Conservation (phyloP, 2,888 invertebrate genomes). For the Xanthia icteritia region DNA sequence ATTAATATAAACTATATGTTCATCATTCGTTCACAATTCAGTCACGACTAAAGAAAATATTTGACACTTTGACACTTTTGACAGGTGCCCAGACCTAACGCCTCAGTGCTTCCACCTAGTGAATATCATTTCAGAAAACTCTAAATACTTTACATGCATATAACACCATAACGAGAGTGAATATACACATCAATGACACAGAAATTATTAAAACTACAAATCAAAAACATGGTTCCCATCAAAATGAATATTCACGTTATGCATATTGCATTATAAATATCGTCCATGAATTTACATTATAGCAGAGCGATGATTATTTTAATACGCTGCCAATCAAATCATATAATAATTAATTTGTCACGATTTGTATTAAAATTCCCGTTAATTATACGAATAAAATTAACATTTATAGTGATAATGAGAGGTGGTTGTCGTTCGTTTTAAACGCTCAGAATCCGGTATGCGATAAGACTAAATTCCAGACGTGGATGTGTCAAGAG, state of each 20-base stretch:
- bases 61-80: no score
- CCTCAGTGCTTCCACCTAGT: no score
- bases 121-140: no score
- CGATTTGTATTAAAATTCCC: slow-evolving; percentile 68
- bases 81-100: no score
- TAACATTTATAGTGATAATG: slow-evolving; percentile 58
- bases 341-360: slow-evolving; percentile 76
- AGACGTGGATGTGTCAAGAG: neutral
- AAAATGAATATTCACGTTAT: slow-evolving; percentile 55
- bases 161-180: neutral
- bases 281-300: slow-evolving; percentile 53
- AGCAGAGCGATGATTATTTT: slow-evolving; percentile 52
- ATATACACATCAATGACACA: slow-evolving; percentile 31
- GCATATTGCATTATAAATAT: slow-evolving; percentile 55
- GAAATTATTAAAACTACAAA: slow-evolving; percentile 13
- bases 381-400: slow-evolving; percentile 63
- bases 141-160: no score
- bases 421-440: slow-evolving; percentile 45
- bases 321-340: slow-evolving; percentile 70
- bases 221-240: slow-evolving; percentile 24
- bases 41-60: no score
- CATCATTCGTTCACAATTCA: no score
- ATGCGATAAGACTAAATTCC: slow-evolving; percentile 42
- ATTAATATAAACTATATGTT: no score
- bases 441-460: slow-evolving; percentile 53